phyloP scores from a whole-genome alignment of 2,797 vertebrate species.

The Hypotaenidia okinawae region DNA sequence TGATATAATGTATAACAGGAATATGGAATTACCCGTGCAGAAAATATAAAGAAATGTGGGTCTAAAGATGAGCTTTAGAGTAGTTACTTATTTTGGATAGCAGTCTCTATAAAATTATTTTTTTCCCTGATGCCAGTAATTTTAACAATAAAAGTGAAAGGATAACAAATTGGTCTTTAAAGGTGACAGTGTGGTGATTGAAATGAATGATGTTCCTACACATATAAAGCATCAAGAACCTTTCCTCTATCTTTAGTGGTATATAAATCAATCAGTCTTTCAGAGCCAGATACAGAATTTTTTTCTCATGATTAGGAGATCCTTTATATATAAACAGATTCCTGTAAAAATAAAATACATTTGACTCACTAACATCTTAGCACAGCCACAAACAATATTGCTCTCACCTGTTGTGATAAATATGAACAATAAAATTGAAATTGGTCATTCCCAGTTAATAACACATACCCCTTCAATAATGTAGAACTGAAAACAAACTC shows the following conservation, averaged over 20 bases:
- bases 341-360: background rate
- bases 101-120: background rate
- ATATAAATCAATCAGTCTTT: slow-evolving; percentile 6
- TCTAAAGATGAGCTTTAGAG: background rate
- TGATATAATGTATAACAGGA: background rate
- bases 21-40: background rate
- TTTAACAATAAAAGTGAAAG: slow-evolving; percentile 16
- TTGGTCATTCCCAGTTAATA: background rate
- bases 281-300: background rate
- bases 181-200: background rate
- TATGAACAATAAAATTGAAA: background rate
- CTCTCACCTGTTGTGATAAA: background rate
- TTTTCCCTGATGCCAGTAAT: background rate
- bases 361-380: background rate
- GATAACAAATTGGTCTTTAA: slow-evolving; percentile 33
- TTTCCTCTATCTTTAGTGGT: background rate
- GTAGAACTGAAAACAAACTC: background rate
- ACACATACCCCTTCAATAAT: background rate
- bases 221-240: background rate
- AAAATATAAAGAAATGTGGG: background rate
- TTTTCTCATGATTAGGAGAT: background rate
- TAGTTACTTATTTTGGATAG: background rate
- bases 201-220: background rate
- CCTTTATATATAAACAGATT: background rate
- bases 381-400: background rate